phyloP scores from a whole-genome alignment of 2,888 invertebrate genomes.

The Trileptium ribeirensis region DNA sequence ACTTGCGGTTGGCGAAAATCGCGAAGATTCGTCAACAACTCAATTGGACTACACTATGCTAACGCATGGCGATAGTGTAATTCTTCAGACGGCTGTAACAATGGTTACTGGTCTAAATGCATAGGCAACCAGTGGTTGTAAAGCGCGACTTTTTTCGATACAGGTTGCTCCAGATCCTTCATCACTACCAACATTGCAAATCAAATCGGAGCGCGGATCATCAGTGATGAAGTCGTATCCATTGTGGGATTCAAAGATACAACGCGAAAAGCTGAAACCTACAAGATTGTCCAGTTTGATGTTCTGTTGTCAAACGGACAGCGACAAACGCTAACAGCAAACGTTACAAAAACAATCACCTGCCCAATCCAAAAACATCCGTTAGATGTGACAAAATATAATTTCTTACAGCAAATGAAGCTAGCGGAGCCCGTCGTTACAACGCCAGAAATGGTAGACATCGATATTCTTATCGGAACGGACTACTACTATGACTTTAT shows the following conservation, averaged over 20 bases:
- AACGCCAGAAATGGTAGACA: background rate
- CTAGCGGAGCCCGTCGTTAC: background rate
- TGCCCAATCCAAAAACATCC: background rate
- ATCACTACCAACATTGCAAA: no score
- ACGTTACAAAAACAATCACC: background rate
- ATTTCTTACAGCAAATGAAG: background rate
- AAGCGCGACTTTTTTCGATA: no score
- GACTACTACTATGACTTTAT: conserved; percentile 10
- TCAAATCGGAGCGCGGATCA: no score
- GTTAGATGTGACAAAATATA: background rate
- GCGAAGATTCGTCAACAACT: no score
- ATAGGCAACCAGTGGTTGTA: no score
- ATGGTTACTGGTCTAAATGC: background rate
- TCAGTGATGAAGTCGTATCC: no score
- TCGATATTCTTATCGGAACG: background rate
- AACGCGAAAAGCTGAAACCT: no score
- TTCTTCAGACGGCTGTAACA: background rate
- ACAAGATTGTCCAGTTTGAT: background rate
- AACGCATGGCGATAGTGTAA: background rate
- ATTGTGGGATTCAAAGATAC: no score
- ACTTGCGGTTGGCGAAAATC: no score
- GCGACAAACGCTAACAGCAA: background rate
- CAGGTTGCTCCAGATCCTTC: no score
- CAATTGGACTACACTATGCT: no score
- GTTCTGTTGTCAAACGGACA: background rate